A percentile compares a stretch with the other conserved stretches of the same genome.
Evolutionary conservation across 1,140 invertebrate genomes (phyloP).

Genomic region (Drosophila melanogaster): Release_6_plus_ISO1_MT NT_033777.3:20679501-20680000

Average conservation of each 20-base stretch:
- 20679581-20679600: conserved; percentile 62
- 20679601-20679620: conserved; percentile 57
- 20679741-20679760: not conserved
- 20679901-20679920: conserved; percentile 2
- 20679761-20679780: conserved; percentile 5
- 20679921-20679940: conserved; percentile 17
- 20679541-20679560: conserved; percentile 47
- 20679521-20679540: conserved; percentile 46
- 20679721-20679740: conserved; percentile 5
- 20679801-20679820: conserved; percentile 69
- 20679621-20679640: conserved; percentile 62
- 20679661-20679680: conserved; percentile 61
- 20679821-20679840: conserved; percentile 58
- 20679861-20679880: conserved; percentile 58
- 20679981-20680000: conserved; percentile 26
- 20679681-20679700: conserved; percentile 41
- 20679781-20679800: conserved; percentile 30
- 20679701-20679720: not conserved
- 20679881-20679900: conserved; percentile 38
- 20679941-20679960: conserved; percentile 41
- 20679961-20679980: conserved; percentile 48
- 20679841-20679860: conserved; percentile 63
- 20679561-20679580: conserved; percentile 54
- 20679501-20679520: conserved; percentile 66
- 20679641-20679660: conserved; percentile 44